A percentile compares a stretch with the other conserved stretches of the same genome.
phyloP scores from a whole-genome alignment of 2,113 vertebrate genomes.

The Pitta sordida region DNA sequence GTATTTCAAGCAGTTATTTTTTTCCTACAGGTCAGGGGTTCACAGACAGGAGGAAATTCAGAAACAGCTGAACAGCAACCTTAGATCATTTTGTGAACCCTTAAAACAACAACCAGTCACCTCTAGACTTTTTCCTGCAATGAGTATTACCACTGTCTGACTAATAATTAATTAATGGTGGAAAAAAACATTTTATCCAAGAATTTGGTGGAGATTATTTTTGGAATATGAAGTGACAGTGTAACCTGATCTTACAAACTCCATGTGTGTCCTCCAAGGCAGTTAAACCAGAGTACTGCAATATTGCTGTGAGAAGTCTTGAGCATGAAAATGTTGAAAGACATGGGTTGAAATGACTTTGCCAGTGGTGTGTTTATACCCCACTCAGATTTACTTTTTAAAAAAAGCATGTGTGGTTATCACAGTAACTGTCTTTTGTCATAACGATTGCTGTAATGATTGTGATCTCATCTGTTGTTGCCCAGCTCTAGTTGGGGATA shows the following conservation, averaged over 20 bases:
- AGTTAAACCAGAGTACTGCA: slow-evolving; percentile 54
- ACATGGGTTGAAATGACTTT: slow-evolving; percentile 53
- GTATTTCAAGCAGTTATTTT: slow-evolving; percentile 20
- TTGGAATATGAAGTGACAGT: slow-evolving; percentile 2
- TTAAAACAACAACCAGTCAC: neutral
- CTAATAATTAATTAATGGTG: neutral
- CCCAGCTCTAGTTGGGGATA: slow-evolving; percentile 81
- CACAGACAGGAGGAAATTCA: neutral
- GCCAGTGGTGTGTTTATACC: slow-evolving; percentile 73
- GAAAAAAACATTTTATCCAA: neutral
- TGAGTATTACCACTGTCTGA: neutral
- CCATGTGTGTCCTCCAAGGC: slow-evolving; percentile 26
- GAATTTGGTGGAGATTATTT: slow-evolving; percentile 24
- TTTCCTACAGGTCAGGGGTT: neutral
- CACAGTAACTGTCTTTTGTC: slow-evolving; percentile 79
- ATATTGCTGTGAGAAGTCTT: slow-evolving; percentile 50
- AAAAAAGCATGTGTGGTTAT: slow-evolving; percentile 74
- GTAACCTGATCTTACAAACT: neutral
- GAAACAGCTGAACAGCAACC: neutral
- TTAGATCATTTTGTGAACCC: slow-evolving; percentile 2
- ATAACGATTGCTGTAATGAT: slow-evolving; percentile 76
- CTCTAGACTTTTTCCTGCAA: slow-evolving; percentile 45
- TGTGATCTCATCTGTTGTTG: slow-evolving; percentile 79
- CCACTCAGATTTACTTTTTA: slow-evolving; percentile 72
- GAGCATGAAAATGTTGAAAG: slow-evolving; percentile 68